Evolutionary conservation across 2,797 vertebrate genomes (phyloP).

Genomic region (Cossypha polioptera): DNA sequence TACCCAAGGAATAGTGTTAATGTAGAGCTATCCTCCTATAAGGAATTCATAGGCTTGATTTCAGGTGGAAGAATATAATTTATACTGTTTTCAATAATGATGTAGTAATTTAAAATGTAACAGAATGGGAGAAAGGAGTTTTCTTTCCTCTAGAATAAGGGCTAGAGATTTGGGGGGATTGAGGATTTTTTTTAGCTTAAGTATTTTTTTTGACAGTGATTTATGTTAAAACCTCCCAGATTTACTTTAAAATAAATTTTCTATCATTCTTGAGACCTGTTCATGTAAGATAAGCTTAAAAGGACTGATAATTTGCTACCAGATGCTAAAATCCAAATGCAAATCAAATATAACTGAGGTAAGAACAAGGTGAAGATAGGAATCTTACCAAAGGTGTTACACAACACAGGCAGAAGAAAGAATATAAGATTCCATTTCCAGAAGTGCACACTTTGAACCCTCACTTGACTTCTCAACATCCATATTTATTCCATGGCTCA

Average conservation of each 20-base stretch:
- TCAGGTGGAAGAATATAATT: not conserved
- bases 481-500: not conserved
- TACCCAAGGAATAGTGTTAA: not conserved
- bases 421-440: not conserved
- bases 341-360: not conserved
- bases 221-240: not conserved
- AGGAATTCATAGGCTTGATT: not conserved
- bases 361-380: not conserved
- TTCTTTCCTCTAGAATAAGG: not conserved
- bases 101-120: not conserved
- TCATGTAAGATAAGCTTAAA: not conserved
- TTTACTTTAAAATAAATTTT: not conserved
- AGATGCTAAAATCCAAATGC: not conserved
- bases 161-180: fast-evolving
- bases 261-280: not conserved
- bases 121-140: not conserved
- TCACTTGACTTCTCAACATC: not conserved
- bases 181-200: fast-evolving
- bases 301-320: not conserved
- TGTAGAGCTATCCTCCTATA: not conserved
- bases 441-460: not conserved
- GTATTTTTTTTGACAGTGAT: not conserved
- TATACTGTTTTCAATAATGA: not conserved
- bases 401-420: not conserved
- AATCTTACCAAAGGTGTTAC: not conserved